Evolutionary conservation across 1,140 invertebrate genomes (phyloP).

Genomic region (Gryllus bimaculatus): DNA sequence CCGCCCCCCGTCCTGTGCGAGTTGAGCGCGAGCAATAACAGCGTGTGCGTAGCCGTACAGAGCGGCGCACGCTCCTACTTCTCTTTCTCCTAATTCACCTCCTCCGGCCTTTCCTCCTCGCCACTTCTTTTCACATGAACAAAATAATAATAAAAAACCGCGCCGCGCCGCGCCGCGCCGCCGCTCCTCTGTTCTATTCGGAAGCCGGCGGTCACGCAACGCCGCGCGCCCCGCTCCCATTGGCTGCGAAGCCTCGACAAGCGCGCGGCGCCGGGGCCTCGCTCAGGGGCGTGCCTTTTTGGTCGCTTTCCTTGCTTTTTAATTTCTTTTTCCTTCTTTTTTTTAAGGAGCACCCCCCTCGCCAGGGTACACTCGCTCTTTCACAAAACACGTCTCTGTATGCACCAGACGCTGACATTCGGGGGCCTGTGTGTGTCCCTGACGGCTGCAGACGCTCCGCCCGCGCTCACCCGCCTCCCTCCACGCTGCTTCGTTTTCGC

Average conservation of each 20-base stretch:
- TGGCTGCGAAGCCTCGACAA: not conserved
- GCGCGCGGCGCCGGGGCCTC: not conserved
- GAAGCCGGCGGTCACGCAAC: not conserved
- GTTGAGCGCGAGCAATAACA: too few relatives aligned
- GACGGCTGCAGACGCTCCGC: too few relatives aligned
- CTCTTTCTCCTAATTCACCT: not conserved
- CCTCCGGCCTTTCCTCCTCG: not conserved
- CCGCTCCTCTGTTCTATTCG: not conserved
- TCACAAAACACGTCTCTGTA: not conserved
- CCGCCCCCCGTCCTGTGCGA: too few relatives aligned
- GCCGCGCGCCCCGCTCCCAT: not conserved
- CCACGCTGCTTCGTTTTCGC: too few relatives aligned
- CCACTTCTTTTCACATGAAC: not conserved
- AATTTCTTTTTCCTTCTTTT: too few relatives aligned
- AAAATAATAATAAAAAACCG: not conserved
- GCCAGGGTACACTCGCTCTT: not conserved
- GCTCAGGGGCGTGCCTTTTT: not conserved
- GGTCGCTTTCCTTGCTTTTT: not conserved
- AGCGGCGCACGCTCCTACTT: not conserved
- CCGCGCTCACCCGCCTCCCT: too few relatives aligned
- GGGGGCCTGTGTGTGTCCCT: too few relatives aligned
- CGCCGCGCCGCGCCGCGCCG: too few relatives aligned
- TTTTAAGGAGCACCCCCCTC: not conserved
- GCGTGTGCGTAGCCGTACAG: too few relatives aligned
- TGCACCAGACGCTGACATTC: too few relatives aligned